Conservation (phyloP, 2,113 vertebrate species). For the Tauraco erythrolophus region DNA sequence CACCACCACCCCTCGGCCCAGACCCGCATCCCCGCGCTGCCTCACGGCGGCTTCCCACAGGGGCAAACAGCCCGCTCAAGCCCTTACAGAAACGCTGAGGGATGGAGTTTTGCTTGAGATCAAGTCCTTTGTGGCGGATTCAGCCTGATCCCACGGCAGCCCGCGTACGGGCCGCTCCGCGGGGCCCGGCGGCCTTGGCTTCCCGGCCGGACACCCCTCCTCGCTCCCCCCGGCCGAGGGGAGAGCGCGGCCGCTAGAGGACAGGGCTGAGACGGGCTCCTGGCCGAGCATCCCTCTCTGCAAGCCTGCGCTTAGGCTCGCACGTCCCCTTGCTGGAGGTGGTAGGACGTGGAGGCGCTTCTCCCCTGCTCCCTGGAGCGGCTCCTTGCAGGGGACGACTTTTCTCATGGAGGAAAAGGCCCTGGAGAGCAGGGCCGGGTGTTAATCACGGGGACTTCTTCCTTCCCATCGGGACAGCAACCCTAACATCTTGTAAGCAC, state of each 20-base stretch:
- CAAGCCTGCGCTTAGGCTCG: rapidly evolving
- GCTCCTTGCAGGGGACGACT: not conserved
- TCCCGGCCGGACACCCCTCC: too few species aligned
- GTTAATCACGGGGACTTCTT: rapidly evolving
- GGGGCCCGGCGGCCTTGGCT: rapidly evolving
- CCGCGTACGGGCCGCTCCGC: rapidly evolving
- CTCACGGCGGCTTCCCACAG: not conserved
- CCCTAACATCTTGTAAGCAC: not conserved
- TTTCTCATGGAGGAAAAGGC: not conserved
- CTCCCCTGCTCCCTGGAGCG: too few species aligned
- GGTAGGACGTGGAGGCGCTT: not conserved
- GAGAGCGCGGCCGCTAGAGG: not conserved
- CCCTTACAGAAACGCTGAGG: not conserved
- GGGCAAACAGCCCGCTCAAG: too few species aligned
- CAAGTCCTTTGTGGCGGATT: not conserved
- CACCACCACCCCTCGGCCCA: not conserved
- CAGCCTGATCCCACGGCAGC: rapidly evolving
- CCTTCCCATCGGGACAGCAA: not conserved
- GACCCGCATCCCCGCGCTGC: rapidly evolving
- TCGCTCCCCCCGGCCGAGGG: rapidly evolving
- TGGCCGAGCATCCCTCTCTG: not conserved
- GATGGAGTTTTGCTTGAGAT: not conserved
- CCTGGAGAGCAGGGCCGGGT: not conserved
- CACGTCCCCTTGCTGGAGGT: too few species aligned
- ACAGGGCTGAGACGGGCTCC: not conserved